Evolutionary conservation across 2,797 vertebrate genomes (phyloP), one percentile per base, ranked within the genome.

Genomic region (Apogon hyalosoma): DNA sequence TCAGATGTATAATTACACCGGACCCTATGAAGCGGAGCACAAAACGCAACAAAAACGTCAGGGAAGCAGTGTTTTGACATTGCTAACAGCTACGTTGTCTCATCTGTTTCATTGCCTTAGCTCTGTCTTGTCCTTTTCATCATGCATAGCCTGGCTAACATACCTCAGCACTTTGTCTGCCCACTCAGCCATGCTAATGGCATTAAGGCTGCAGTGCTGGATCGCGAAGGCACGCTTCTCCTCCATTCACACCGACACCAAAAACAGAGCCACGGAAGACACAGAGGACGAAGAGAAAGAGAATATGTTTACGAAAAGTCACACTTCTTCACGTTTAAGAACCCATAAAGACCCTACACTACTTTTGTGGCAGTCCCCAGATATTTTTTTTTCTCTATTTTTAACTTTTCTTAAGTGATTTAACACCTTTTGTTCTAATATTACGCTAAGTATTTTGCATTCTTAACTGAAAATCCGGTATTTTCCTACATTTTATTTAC

Each of bases 121-220:
- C 42, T 7, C 16, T 16, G 36, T 77, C 77, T 58, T 59, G 38
- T 61, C 52, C 55, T 66, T 74, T 69, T 66, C 67, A 66, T 79
- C 63, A 59, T 42, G 12, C 73, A 60, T 6, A 70, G 43, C 53
- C 57, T 9, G 39, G 60, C 59, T 55, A 70, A 70, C 63, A 63
- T 63, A 73, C 67, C 73, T 70, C 59, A 73, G 57, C 77, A 60
- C 79, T 79, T 60, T 74, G 66, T 69, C 79, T 81, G 76, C 66
- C 74, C 50, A 68, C 76, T 82, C 70, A 83, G 69, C 79, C 84
- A 69, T 75, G 71, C 71, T 82, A 84, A 86, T 79, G 66, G 47
- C 33, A 77, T 85, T 79, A 82, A 58, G 43, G 39, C 57, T 73
- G 60, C 58, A 62, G 63, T 8, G 48, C n/a, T 21, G 51, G 53